Percentiles rank a stretch among this genome's conserved stretches.
phyloP scores from a whole-genome alignment of 1,140 invertebrate species.

The Vanessa atalanta region DNA sequence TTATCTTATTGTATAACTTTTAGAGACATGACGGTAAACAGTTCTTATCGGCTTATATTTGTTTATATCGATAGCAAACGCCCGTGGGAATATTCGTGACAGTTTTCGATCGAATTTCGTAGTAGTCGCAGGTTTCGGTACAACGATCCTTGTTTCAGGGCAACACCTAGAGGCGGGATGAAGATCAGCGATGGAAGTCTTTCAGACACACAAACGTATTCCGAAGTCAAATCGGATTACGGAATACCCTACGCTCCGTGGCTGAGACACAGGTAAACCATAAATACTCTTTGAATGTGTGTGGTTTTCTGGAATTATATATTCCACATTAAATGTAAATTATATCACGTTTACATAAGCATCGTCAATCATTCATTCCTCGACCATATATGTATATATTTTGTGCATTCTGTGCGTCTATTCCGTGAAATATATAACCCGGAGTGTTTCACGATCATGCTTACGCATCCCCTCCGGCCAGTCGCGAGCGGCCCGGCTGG shows the following conservation, averaged over 20 bases:
- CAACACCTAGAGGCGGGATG: slow-evolving; percentile 81
- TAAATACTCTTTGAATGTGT: slow-evolving; percentile 37
- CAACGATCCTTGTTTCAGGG: slow-evolving; percentile 57
- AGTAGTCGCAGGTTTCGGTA: slow-evolving; percentile 20
- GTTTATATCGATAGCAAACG: slow-evolving; percentile 32
- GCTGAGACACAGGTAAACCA: slow-evolving; percentile 83
- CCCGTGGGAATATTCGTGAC: slow-evolving; percentile 43
- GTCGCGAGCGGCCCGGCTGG: slow-evolving; percentile 54
- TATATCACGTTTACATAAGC: slow-evolving; percentile 35
- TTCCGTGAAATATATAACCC: slow-evolving; percentile 31
- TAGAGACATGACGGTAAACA: slow-evolving; percentile 44
- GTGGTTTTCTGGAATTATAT: slow-evolving; percentile 34
- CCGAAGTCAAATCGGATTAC: slow-evolving; percentile 84
- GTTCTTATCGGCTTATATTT: slow-evolving; percentile 41
- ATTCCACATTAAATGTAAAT: slow-evolving; percentile 26
- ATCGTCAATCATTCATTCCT: slow-evolving; percentile 37
- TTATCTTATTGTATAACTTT: slow-evolving; percentile 2
- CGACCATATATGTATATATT: slow-evolving; percentile 37
- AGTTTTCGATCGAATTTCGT: slow-evolving; percentile 33
- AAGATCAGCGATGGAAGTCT: slow-evolving; percentile 89
- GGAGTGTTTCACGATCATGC: slow-evolving; percentile 47
- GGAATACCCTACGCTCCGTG: slow-evolving; percentile 86
- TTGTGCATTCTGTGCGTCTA: slow-evolving; percentile 44
- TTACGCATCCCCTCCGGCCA: slow-evolving; percentile 62
- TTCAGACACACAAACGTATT: slow-evolving; percentile 87